A percentile compares a stretch with the other conserved stretches of the same genome.
These are phyloP conservation scores for Monochamus saltuarius DNA, from an alignment of 1,140 invertebrate genomes.

Conservation along the genomic window DNA sequence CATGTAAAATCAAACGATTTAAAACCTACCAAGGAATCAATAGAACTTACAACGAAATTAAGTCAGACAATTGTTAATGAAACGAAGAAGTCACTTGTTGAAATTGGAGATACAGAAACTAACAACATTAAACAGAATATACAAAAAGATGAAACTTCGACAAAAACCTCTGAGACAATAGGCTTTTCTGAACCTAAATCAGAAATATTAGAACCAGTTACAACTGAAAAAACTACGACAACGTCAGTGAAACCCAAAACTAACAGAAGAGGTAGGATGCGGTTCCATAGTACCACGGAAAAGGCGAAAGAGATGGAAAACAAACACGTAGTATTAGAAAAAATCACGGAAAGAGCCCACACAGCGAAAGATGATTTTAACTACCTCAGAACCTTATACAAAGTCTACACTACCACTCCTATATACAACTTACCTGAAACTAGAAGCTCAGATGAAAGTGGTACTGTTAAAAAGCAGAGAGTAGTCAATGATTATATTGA, in stretches of 20 bases:
- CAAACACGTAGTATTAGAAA: background rate
- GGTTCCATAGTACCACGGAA: background rate
- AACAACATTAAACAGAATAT: background rate
- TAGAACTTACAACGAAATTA: too few relatives aligned
- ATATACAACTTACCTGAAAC: background rate
- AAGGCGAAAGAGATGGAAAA: constrained; percentile 2
- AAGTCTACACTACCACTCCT: background rate
- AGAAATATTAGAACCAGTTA: too few relatives aligned
- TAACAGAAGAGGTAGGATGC: constrained; percentile 8
- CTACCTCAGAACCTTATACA: constrained; percentile 12
- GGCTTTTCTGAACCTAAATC: background rate
- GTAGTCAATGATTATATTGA: background rate
- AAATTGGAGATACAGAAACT: background rate
- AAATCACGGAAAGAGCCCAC: constrained; percentile 4
- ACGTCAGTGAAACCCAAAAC: constrained; percentile 5
- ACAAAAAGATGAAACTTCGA: background rate
- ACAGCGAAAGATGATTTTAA: constrained; percentile 14
- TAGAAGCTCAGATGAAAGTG: background rate
- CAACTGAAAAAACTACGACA: constrained; percentile 7
- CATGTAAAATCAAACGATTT: too few relatives aligned
- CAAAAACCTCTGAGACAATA: background rate
- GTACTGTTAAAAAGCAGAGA: background rate
- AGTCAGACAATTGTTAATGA: too few relatives aligned
- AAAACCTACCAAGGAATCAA: too few relatives aligned
- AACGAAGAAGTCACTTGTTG: too few relatives aligned